phyloP scores from a whole-genome alignment of 35 echinoderm and acorn worm genomes.

The Stichopus chloronotus region DNA sequence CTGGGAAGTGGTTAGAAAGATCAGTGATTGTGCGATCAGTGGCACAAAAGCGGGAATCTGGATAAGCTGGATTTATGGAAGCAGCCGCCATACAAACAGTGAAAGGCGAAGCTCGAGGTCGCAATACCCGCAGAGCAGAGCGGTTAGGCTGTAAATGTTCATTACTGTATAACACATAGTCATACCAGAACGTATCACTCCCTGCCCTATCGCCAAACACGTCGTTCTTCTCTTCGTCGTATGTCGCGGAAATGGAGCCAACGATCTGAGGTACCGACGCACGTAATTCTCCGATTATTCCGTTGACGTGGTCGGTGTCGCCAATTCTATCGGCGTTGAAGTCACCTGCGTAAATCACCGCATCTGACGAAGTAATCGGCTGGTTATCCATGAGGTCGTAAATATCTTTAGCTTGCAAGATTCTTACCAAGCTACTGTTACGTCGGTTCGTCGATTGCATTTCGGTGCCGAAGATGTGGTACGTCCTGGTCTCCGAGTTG shows the following conservation, averaged over 20 bases:
- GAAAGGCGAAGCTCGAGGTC: slow-evolving; percentile 54
- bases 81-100: slow-evolving; percentile 43
- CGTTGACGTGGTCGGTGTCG: slow-evolving; percentile 43
- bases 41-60: slow-evolving; percentile 38
- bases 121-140: slow-evolving; percentile 41
- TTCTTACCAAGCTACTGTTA: slow-evolving; percentile 40
- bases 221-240: slow-evolving; percentile 73
- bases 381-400: slow-evolving; percentile 50
- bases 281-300: slow-evolving; percentile 55
- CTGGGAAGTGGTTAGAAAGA: slow-evolving; percentile 65
- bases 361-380: slow-evolving; percentile 55
- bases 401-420: slow-evolving; percentile 61
- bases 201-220: slow-evolving; percentile 25
- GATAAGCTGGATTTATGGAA: slow-evolving; percentile 47
- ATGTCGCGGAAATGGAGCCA: slow-evolving; percentile 66
- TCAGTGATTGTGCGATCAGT: slow-evolving; percentile 56
- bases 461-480: slow-evolving; percentile 79
- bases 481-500: neutral
- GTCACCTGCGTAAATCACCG: slow-evolving; percentile 77
- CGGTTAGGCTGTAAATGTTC: slow-evolving; percentile 65
- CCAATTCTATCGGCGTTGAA: slow-evolving; percentile 61
- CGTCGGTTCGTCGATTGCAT: slow-evolving; percentile 51
- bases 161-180: slow-evolving; percentile 78
- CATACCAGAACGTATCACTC: slow-evolving; percentile 56
- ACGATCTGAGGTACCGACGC: slow-evolving; percentile 47